Evolutionary conservation across 2,888 invertebrate species (phyloP), one percentile per base, ranked within the genome.

Genomic region (Thysanoteuthis rhombus): DNA sequence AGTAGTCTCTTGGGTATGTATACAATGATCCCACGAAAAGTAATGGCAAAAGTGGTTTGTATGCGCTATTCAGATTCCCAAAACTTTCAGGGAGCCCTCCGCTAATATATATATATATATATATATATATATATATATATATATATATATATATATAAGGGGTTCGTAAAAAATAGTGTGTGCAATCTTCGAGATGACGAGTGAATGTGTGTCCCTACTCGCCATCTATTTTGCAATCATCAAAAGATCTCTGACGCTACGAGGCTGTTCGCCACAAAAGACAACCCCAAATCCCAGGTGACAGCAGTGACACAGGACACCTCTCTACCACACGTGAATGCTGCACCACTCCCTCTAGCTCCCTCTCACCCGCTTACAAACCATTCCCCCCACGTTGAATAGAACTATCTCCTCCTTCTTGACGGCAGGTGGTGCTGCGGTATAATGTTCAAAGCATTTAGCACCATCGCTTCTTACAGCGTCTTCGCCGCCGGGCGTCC

Each of bases 401-500:
- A 75, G n/a, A 75, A 19, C 75, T 75, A 52, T 52, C 75, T 36
- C n/a, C 4, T 36, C 75, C n/a, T n/a, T 36, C n/a, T 75, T 75
- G 75, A 75, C 75, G 75, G 75, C 75, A 75, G 75, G 75, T 75
- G 75, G 75, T n/a, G 75, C 75, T 75, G 75, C n/a, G 75, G 75
- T 75, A 75, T 36, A 75, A 75, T 75, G 75, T 75, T 75, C 75
- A 75, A 36, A 75, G 75, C n/a, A 75, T 75, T 75, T 75, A 75
- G 75, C 75, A 75, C 75, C n/a, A 36, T 75, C n/a, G 75, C n/a
- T 36, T 75, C 12, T 12, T 75, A 12, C 75, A 75, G n/a, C n/a
- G n/a, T 75, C 10, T 58, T 75, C 12, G 75, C 75, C 75, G 2
- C n/a, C n/a, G 75, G 75, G 75, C n/a, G n/a, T 75, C 75, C 75